Conservation (phyloP, 2,797 vertebrate species). For the Platyrinchus mystaceus region DNA sequence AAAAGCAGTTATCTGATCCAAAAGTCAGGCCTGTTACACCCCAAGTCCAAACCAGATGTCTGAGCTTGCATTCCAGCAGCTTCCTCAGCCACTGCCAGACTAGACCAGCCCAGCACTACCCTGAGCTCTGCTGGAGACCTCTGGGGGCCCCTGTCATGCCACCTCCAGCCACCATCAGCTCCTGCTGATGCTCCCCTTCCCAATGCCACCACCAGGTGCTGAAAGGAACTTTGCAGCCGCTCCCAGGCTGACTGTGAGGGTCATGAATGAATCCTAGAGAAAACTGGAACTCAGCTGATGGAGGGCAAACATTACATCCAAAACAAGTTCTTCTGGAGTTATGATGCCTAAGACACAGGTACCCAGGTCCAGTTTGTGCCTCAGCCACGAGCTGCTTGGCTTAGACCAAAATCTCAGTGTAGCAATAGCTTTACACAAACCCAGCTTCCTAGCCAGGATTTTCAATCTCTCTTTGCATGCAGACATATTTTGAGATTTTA, state of each 20-base stretch:
- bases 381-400: not conserved
- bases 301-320: not conserved
- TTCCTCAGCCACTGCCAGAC: not conserved
- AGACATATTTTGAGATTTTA: not conserved
- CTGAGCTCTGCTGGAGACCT: not conserved
- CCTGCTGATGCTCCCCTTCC: not conserved
- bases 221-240: not conserved
- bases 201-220: not conserved
- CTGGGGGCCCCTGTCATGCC: rapidly evolving
- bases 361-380: not conserved
- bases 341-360: not conserved
- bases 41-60: not conserved
- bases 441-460: not conserved
- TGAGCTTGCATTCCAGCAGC: not conserved
- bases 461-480: not conserved
- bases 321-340: not conserved
- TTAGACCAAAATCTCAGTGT: not conserved
- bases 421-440: not conserved
- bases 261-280: not conserved
- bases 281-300: not conserved
- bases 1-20: constrained; percentile 6
- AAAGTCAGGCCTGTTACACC: not conserved
- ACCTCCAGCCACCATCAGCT: not conserved
- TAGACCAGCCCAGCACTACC: not conserved
- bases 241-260: not conserved